Base-by-base conservation (phyloP, 2,888 invertebrate species). In the Polymixis lichenea region DNA sequence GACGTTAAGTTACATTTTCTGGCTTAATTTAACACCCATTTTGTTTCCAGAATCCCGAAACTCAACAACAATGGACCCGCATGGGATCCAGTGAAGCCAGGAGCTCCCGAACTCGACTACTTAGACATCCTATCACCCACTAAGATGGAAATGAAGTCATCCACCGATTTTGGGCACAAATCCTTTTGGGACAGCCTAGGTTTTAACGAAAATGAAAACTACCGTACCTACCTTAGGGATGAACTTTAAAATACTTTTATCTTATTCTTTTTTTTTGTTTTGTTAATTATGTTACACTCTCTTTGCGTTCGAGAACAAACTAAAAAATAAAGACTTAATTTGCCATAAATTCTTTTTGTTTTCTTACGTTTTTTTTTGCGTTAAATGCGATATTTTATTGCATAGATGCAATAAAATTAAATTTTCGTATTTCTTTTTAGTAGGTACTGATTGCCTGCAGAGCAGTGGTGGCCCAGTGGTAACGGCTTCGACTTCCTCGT, bases 151-250 rank as follows among this genome's bases (percentile, higher is more conserved):
- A 97, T 97, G 95, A 95, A 95, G 75, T 88, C 92, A 8, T 93
- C 92, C 75, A 88, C 92, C 0, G 96, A 97, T 88, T 95, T 97
- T 78, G 97, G 97, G 0, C 95, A 97, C 43, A 94, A 94, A 49
- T 89, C 96, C 56, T 97, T 98, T 92, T 98, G 98, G 98, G 95
- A 97, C 85, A 95, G 94, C 15, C 94, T 98, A 0, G 96, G 97
- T 0, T 97, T 98, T 55, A 89, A 95, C 43, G 97, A 98, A 90
- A 97, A 97, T 89, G 96, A 97, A 86, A 94, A 95, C 68, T 95
- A 92, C 79, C 88, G 93, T 19, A 72, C 89, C n/a, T 88, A 89
- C 76, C 43, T 92, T 46, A 95, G 86, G 83, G 95, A 96, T 75
- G 97, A 97, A 90, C 89, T 97, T 82, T 97, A 93, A 93, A 62